Base-by-base conservation (phyloP, 2,888 invertebrate genomes). In the Ferrisia virgata region DNA sequence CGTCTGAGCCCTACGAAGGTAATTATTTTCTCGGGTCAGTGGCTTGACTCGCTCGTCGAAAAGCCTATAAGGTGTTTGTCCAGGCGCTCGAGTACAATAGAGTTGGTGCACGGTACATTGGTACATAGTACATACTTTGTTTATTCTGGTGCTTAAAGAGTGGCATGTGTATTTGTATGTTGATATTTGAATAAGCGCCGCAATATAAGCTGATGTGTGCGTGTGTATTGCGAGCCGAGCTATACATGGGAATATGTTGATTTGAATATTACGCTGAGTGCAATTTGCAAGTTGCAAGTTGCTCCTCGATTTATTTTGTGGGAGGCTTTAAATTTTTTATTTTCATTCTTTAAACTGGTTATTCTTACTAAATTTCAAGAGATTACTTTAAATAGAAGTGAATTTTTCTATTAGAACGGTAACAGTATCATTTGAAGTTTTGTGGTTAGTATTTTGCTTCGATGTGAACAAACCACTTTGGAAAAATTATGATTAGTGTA, bases 11-110 rank as follows among this genome's bases (percentile, higher is more conserved):
- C 18, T n/a, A 76, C 72, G 36, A 76, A 76, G 18, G 22, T 76
- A 36, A 76, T 76, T 76, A 76, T 76, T 36, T 76, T 76, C 33
- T 36, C 72, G 36, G 72, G 72, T 76, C 72, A 76, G 72, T 76
- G 72, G 33, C 72, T 76, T 33, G 31, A 3, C 72, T 25, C 1
- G 28, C 64, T 25, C 33, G 25, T 25, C 33, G 25, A 28, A 76
- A 76, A 76, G 72, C 72, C 36, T 33, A 36, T n/a, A 11, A 76
- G 36, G 72, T 76, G 72, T 76, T 76, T 69, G 36, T 76, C 28
- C 36, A 76, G 18, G 28, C 22, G 33, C 15, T 25, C 6, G 64
- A 64, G 28, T 47, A 28, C 64, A 28, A 31, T n/a, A 11, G 69
- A 15, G n/a, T 64, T 28, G 31, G 69, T 69, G n/a, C n/a, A n/a